A percentile compares a stretch with the other conserved stretches of the same genome.
Conservation (phyloP, 1,140 invertebrate species). For the Ruditapes philippinarum region DNA sequence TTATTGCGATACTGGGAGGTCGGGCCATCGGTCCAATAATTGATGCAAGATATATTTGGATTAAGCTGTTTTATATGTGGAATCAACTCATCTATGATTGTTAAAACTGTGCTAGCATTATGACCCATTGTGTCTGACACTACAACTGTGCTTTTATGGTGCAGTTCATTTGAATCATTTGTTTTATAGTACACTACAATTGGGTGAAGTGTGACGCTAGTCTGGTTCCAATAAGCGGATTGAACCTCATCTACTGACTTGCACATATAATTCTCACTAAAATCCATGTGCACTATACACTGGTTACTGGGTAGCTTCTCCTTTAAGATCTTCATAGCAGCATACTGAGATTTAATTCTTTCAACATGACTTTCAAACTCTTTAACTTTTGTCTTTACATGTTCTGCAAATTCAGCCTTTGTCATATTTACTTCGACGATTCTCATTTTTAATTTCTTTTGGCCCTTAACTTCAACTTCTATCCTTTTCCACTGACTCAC, state of each 20-base stretch:
- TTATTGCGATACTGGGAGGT: conserved; percentile 66
- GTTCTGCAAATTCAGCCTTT: conserved; percentile 35
- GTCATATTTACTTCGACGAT: conserved; percentile 6
- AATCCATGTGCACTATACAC: conserved; percentile 66
- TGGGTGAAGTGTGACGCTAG: conserved; percentile 65
- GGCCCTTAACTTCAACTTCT: conserved; percentile 15
- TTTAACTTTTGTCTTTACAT: background rate
- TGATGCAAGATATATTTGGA: conserved; percentile 33
- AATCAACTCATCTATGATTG: conserved; percentile 58
- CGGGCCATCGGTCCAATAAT: conserved; percentile 68
- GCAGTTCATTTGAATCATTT: conserved; percentile 2
- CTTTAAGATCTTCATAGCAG: conserved; percentile 53
- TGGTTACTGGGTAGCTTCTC: conserved; percentile 59
- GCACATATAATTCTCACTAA: conserved; percentile 67
- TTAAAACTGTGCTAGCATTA: conserved; percentile 47
- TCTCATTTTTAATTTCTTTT: conserved; percentile 47
- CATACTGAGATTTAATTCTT: conserved; percentile 58
- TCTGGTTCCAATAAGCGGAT: conserved; percentile 60
- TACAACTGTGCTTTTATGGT: conserved; percentile 60
- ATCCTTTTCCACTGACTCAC: conserved; percentile 52
- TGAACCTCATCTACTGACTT: conserved; percentile 43
- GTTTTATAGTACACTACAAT: conserved; percentile 53
- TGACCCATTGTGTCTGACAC: conserved; percentile 59
- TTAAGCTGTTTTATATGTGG: background rate
- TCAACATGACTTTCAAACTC: conserved; percentile 58